phyloP scores from a whole-genome alignment of 1,140 invertebrate species.

The Ooceraea biroi region DNA sequence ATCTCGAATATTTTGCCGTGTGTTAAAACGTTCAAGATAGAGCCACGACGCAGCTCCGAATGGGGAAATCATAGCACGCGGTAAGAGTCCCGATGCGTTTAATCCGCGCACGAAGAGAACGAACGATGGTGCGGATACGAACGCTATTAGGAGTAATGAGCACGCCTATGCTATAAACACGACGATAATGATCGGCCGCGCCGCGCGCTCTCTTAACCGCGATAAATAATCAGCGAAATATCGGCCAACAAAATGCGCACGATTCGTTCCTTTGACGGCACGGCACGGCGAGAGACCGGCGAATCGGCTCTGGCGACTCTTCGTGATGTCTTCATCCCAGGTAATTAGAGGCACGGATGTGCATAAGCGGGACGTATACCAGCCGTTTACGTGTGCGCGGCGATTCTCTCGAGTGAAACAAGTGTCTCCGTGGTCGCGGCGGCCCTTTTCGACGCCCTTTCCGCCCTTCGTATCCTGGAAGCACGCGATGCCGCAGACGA shows the following conservation, averaged over 20 bases:
- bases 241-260: constrained; percentile 64
- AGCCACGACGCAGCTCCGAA: not conserved
- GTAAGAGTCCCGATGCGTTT: constrained; percentile 21
- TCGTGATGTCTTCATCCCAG: constrained; percentile 73
- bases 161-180: constrained; percentile 62
- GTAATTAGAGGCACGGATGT: constrained; percentile 76
- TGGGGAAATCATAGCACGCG: not conserved
- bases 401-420: constrained; percentile 69
- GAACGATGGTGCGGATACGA: constrained; percentile 32
- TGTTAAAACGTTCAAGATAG: not conserved
- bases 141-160: constrained; percentile 68
- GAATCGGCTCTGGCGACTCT: constrained; percentile 45
- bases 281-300: constrained; percentile 4
- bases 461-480: constrained; percentile 1
- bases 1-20: too few relatives aligned
- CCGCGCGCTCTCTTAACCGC: constrained; percentile 55
- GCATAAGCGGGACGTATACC: constrained; percentile 68
- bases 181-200: constrained; percentile 67
- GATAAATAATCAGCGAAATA: constrained; percentile 74
- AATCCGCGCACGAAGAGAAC: constrained; percentile 35
- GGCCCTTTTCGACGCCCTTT: constrained; percentile 46
- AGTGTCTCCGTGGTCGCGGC: constrained; percentile 53
- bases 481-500: constrained; percentile 15
- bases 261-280: constrained; percentile 62
- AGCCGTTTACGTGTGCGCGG: constrained; percentile 25